Evolutionary conservation across 2,888 invertebrate species (phyloP), one percentile per base, ranked within the genome.

Genomic region (Dichetophora obliterata): DNA sequence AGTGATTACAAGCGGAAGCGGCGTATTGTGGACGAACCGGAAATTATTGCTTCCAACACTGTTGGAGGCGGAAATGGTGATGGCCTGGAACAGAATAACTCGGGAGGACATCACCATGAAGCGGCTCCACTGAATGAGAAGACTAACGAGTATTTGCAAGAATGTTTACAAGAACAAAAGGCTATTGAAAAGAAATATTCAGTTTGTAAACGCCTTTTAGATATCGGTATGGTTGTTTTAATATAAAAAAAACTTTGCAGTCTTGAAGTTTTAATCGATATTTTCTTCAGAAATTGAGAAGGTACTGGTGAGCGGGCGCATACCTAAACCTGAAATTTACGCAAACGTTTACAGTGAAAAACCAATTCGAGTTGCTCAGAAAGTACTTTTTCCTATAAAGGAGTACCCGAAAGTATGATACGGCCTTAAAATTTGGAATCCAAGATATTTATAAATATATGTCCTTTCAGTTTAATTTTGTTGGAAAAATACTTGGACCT

Each of bases 401-500:
- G 88, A 88, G 77, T 88, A 88, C 80, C 88, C 88, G 37, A 88
- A 88, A 76, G 74, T 74, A 79, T 76, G 66, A 19, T 34, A 43
- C 4, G 14, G 6, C 14, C 43, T 11, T 11, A 3, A 14, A 43
- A 11, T 43, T 1, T 37, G n/a, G n/a, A n/a, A n/a, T n/a, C n/a
- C n/a, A n/a, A n/a, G n/a, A n/a, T n/a, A n/a, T 8, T 37, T 43
- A 11, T 43, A 43, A 11, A 43, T 43, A 11, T 43, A 43, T 63
- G 5, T 5, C 24, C 9, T 74, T 65, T 14, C 37, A 74, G 74
- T 97, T 97, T 88, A 98, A 98, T 90, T 98, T 98, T 91, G 97
- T 98, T 79, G 98, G 98, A 3, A 97, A 97, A 89, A 92, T 98
- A 80, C 91, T 98, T 83, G 98, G 98, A 0, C 97, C 97, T 11